phyloP scores from a whole-genome alignment of 2,797 vertebrate genomes.

The Bradypodion pumilum region DNA sequence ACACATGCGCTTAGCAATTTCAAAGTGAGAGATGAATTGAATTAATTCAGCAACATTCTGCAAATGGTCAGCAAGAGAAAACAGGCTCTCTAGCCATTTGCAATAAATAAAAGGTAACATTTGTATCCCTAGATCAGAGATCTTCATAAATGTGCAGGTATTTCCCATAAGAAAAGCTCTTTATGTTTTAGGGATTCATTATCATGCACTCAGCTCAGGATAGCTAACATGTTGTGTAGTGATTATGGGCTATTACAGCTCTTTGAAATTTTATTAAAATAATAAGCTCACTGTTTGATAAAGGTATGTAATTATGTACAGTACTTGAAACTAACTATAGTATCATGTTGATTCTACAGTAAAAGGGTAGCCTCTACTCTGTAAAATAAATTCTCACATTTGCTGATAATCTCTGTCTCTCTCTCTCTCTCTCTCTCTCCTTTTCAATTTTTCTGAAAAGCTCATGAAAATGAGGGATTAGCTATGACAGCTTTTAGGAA shows the following conservation, averaged over 20 bases:
- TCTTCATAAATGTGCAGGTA: not conserved
- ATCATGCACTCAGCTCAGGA: not conserved
- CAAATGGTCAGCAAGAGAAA: not conserved
- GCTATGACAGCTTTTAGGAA: not conserved
- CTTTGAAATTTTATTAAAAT: slow-evolving; percentile 33
- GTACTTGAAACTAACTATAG: slow-evolving; percentile 27
- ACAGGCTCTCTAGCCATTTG: not conserved
- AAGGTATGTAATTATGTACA: slow-evolving; percentile 26
- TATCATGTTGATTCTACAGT: slow-evolving; percentile 14
- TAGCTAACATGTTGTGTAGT: not conserved
- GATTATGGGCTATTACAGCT: slow-evolving; percentile 21
- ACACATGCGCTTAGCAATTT: not conserved
- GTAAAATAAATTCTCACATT: slow-evolving; percentile 20
- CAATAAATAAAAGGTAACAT: slow-evolving; percentile 11
- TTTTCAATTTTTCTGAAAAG: slow-evolving; percentile 14
- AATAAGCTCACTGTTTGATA: slow-evolving; percentile 27
- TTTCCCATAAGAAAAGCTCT: not conserved
- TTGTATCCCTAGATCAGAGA: not conserved
- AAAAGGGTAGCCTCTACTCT: not conserved
- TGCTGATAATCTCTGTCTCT: no score
- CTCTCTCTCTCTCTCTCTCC: no score
- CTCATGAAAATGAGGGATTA: not conserved
- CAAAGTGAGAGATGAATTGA: not conserved
- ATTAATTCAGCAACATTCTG: not conserved
- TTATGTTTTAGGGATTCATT: slow-evolving; percentile 22